phyloP scores from a whole-genome alignment of 2,888 invertebrate genomes.

The Hyalella azteca region DNA sequence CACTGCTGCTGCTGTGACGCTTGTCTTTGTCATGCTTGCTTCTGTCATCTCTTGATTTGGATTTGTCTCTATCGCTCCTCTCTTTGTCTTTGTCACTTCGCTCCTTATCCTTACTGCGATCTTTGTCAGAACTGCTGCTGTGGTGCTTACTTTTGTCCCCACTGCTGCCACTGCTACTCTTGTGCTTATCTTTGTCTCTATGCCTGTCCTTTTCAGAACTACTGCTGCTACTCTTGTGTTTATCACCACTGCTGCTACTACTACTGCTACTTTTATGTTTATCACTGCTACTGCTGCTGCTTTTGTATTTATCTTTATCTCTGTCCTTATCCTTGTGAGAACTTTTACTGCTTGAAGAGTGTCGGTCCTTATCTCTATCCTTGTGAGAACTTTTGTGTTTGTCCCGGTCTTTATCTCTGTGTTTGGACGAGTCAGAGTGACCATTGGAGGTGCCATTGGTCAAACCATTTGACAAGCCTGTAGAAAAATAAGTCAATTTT shows the following conservation, averaged over 20 bases:
- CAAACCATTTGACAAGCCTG: conserved; percentile 57
- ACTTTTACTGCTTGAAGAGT: conserved; percentile 46
- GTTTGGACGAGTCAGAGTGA: conserved; percentile 51
- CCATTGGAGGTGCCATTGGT: conserved; percentile 49
- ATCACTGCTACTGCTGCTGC: conserved; percentile 35
- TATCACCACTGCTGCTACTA: conserved; percentile 39
- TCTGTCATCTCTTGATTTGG: conserved; percentile 64
- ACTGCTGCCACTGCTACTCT: conserved; percentile 60
- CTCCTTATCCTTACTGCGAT: conserved; percentile 61
- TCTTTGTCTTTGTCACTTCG: conserved; percentile 71
- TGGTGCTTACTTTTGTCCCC: conserved; percentile 58
- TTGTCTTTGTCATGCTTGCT: conserved; percentile 64
- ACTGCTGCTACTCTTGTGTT: background rate
- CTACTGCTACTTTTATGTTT: conserved; percentile 18
- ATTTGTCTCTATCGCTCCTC: conserved; percentile 65
- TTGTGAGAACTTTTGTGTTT: conserved; percentile 55
- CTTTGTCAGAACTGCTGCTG: conserved; percentile 15
- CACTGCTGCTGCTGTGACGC: conserved; percentile 64
- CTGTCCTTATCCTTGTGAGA: conserved; percentile 50
- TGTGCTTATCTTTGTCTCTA: conserved; percentile 53
- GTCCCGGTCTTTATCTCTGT: conserved; percentile 49
- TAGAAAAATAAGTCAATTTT: no score
- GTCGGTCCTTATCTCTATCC: conserved; percentile 42
- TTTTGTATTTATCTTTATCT: conserved; percentile 44
- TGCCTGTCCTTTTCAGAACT: conserved; percentile 46